Evolutionary conservation across 1,140 invertebrate species (phyloP).

Genomic region (Neodiprion lecontei): DNA sequence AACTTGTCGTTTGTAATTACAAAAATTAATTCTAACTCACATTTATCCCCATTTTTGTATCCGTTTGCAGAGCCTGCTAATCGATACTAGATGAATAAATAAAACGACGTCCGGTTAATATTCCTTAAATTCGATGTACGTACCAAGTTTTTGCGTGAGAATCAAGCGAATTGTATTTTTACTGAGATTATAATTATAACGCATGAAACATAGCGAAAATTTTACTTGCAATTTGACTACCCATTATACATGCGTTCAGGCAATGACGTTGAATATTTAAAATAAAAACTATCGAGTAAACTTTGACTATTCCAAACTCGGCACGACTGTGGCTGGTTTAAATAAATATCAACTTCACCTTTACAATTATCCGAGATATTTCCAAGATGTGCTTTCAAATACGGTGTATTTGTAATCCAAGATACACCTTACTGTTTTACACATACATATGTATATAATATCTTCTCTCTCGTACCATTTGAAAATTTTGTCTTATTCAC

Average conservation of each 20-base stretch:
- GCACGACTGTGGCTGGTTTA: not conserved
- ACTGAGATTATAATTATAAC: too few relatives aligned
- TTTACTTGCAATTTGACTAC: too few relatives aligned
- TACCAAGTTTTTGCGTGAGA: too few relatives aligned
- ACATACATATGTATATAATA: not conserved
- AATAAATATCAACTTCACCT: constrained; percentile 4
- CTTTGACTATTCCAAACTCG: too few relatives aligned
- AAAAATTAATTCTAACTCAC: not conserved
- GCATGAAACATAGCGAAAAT: too few relatives aligned
- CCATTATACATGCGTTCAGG: too few relatives aligned
- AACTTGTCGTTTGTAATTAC: not conserved
- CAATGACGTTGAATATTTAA: too few relatives aligned
- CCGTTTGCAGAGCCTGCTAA: constrained; percentile 4
- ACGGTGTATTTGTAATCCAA: not conserved
- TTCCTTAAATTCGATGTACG: too few relatives aligned
- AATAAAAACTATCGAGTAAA: too few relatives aligned
- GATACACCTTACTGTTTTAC: not conserved
- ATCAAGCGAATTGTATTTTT: too few relatives aligned
- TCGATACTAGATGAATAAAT: constrained; percentile 15
- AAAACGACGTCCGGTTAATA: not conserved
- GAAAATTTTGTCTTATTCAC: not conserved
- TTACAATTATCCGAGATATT: not conserved
- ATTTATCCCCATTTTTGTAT: constrained; percentile 11
- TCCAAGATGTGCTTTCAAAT: not conserved
- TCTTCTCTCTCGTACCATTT: not conserved